These are phyloP conservation scores for Bostrychus sinensis DNA, from an alignment of 2,113 vertebrate species.

Conservation along the genomic window DNA sequence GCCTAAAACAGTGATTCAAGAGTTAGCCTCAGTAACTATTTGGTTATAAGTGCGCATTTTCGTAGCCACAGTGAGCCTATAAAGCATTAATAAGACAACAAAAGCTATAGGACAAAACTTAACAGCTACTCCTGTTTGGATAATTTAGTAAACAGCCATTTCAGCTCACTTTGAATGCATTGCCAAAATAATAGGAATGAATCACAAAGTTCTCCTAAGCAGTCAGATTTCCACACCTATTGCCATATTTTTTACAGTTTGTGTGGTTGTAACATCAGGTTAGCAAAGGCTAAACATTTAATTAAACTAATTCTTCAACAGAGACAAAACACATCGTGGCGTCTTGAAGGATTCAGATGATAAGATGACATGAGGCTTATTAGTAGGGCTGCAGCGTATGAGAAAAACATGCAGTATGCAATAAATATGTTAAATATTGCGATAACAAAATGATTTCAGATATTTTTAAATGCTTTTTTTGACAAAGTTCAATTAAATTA, in stretches of 20 bases:
- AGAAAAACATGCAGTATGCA: no score
- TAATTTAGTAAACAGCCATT: no score
- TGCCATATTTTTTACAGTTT: not conserved
- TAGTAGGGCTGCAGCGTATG: no score
- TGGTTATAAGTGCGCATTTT: not conserved
- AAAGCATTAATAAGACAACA: not conserved
- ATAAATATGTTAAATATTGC: no score
- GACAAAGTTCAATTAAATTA: no score
- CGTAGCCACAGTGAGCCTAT: not conserved
- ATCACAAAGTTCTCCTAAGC: no score
- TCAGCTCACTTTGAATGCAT: no score
- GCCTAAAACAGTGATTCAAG: no score
- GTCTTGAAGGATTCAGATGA: not conserved
- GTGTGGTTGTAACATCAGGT: not conserved
- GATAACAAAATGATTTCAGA: no score
- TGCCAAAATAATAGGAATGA: no score
- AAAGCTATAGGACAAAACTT: not conserved
- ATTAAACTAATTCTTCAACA: not conserved
- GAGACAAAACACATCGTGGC: no score
- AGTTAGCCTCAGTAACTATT: not conserved
- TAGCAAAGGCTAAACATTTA: not conserved
- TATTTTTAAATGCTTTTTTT: no score
- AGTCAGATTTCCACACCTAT: not conserved
- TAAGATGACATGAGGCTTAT: not conserved
- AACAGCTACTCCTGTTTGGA: not conserved